A percentile compares a stretch with the other conserved stretches of the same genome.
Evolutionary conservation across 1,140 invertebrate species (phyloP).

Genomic region (Diorhabda carinulata): DNA sequence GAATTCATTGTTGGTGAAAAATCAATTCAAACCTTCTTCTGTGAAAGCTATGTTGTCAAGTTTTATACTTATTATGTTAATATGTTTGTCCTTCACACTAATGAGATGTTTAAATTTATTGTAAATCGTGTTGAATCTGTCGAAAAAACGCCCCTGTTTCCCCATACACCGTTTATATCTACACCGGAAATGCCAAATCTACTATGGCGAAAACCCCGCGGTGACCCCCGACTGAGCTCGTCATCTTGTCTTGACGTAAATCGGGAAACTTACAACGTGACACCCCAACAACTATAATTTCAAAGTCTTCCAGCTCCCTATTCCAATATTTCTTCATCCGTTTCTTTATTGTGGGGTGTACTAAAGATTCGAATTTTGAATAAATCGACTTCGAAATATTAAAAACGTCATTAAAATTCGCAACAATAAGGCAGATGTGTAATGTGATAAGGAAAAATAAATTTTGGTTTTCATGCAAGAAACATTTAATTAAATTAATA

Average conservation of each 20-base stretch:
- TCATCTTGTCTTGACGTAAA: constrained; percentile 39
- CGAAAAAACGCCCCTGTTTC: not conserved
- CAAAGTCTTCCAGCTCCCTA: constrained; percentile 23
- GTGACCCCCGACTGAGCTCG: constrained; percentile 21
- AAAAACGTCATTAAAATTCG: not conserved
- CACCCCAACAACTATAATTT: constrained; percentile 35
- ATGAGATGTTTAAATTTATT: too few species aligned
- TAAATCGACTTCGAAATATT: not conserved
- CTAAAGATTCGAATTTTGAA: not conserved
- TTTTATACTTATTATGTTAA: too few species aligned
- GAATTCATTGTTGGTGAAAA: too few species aligned
- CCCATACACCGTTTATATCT: constrained; percentile 1
- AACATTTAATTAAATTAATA: not conserved
- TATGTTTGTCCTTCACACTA: too few species aligned
- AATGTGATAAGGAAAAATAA: not conserved
- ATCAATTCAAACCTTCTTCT: too few species aligned
- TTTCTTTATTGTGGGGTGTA: constrained; percentile 7
- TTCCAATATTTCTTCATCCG: constrained; percentile 34
- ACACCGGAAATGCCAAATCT: not conserved
- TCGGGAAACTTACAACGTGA: constrained; percentile 38
- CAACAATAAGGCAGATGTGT: not conserved
- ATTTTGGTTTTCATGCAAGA: not conserved
- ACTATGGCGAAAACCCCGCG: constrained; percentile 16
- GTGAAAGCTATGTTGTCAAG: too few species aligned
- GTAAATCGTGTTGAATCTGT: not conserved